Evolutionary conservation across 2,888 invertebrate species (phyloP), one percentile per base, ranked within the genome.

Genomic region (Smittia sp.): DNA sequence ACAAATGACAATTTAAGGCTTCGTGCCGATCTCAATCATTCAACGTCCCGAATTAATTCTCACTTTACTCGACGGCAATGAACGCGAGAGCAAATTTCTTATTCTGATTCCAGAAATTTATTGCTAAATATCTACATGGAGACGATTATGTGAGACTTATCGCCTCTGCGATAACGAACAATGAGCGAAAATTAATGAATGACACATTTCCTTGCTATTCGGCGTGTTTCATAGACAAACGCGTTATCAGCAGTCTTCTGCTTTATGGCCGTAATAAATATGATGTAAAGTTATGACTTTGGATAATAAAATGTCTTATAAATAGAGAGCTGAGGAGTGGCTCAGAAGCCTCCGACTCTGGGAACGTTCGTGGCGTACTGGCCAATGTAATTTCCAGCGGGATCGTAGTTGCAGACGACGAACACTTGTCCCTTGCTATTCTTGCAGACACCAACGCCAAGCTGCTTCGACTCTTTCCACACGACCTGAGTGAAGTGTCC

Each of bases 381-480:
- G 1, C 91, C 91, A 58, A 89, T 84, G 76, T 91, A 89, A 81
- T 97, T 97, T 1, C 96, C 97, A 0, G 96, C 90, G 0, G 97
- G 97, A 77, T 87, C 87, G 80, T 97, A 97, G 81, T 94, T 92
- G 39, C 92, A 93, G 0, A 97, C 96, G 0, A 96, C 94, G 80
- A 89, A 92, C 76, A 89, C 86, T 79, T 88, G 89, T 27, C 91
- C 93, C 75, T 90, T 89, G 73, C 87, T 87, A 76, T 78, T 78
- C 25, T 77, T 86, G 0, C 91, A 88, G 78, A 89, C 85, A 9
- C 90, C 93, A 0, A 93, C 88, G 0, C 93, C 93, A 2, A 93
- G 79, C 78, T 91, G 89, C 75, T 86, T 87, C 75, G 88, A 89
- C 75, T 87, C 89, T 76, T 88, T 87, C 92, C 92, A 93, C 39